Percentiles rank a stretch among this genome's conserved stretches.
phyloP scores from a whole-genome alignment of 1,140 invertebrate species.

The Luehdorfia chinensis region DNA sequence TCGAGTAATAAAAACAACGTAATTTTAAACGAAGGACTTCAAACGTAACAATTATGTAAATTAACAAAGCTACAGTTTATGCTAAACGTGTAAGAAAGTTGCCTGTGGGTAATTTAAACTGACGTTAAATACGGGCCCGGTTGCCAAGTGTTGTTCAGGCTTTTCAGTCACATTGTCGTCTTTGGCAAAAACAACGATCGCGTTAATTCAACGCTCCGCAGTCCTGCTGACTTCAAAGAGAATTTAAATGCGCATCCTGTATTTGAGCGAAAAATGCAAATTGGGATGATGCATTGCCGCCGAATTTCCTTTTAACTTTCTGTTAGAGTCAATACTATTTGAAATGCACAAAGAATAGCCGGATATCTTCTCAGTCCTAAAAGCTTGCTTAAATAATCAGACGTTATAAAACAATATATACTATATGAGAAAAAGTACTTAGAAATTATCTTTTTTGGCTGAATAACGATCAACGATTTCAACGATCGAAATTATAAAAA shows the following conservation, averaged over 20 bases:
- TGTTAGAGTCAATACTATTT: too few species aligned
- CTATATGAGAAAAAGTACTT: too few species aligned
- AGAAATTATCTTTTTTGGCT: too few species aligned
- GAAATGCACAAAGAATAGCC: too few species aligned
- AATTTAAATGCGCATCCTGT: constrained; percentile 9
- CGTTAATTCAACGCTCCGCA: constrained; percentile 1
- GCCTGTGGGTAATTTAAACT: constrained; percentile 9
- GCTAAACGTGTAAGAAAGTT: not conserved
- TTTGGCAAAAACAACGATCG: constrained; percentile 13
- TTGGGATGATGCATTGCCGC: constrained; percentile 1
- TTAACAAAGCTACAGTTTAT: not conserved
- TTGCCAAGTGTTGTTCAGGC: not conserved
- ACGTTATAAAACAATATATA: too few species aligned
- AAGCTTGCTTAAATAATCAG: too few species aligned
- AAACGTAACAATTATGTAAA: constrained; percentile 15
- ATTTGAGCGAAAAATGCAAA: constrained; percentile 14
- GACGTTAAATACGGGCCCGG: not conserved
- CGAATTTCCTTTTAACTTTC: too few species aligned
- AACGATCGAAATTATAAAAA: too few species aligned
- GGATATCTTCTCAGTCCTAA: too few species aligned
- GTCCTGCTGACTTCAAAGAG: constrained; percentile 14
- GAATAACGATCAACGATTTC: too few species aligned
- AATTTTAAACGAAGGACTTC: constrained; percentile 6
- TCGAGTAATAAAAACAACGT: too few species aligned
- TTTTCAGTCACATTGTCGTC: not conserved